Evolutionary conservation across 1,140 invertebrate species (phyloP).

Genomic region (Drosophila carrolli): DNA sequence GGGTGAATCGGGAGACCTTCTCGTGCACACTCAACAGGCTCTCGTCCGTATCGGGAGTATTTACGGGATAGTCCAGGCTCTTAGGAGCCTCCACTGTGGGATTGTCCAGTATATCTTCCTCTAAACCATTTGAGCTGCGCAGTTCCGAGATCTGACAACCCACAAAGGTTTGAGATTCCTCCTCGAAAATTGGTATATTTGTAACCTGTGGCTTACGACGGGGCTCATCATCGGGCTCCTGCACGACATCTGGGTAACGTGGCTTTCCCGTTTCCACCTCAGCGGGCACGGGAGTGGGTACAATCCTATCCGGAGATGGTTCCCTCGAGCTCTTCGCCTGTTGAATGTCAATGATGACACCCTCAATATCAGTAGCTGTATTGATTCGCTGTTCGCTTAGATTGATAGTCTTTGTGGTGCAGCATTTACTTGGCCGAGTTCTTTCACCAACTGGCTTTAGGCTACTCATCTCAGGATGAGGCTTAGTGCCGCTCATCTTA

Average conservation of each 20-base stretch:
- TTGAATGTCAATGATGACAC: conserved; percentile 87
- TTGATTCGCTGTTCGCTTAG: conserved; percentile 69
- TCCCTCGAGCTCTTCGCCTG: conserved; percentile 90
- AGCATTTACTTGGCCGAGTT: conserved; percentile 74
- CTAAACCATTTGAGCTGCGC: conserved; percentile 59
- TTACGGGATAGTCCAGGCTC: conserved; percentile 64
- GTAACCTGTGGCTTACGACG: conserved; percentile 82
- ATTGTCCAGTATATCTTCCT: conserved; percentile 68
- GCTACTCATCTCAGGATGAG: conserved; percentile 70
- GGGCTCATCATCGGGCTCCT: conserved; percentile 89
- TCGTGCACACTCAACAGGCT: conserved; percentile 87
- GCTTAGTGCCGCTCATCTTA: conserved; percentile 83
- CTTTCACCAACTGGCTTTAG: conserved; percentile 45
- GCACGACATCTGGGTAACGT: conserved; percentile 89
- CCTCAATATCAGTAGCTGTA: conserved; percentile 63
- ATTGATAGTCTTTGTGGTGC: conserved; percentile 84
- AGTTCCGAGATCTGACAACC: conserved; percentile 81
- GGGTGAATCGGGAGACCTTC: conserved; percentile 87
- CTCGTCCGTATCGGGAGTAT: conserved; percentile 73
- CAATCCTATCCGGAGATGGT: conserved; percentile 88
- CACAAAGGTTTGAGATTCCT: conserved; percentile 75
- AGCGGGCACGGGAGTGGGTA: conserved; percentile 87
- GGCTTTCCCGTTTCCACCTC: conserved; percentile 87
- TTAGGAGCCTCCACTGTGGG: conserved; percentile 73
- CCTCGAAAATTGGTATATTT: conserved; percentile 83